Conservation (phyloP, 2,113 vertebrate species). For the Odontophorus gujanensis region DNA sequence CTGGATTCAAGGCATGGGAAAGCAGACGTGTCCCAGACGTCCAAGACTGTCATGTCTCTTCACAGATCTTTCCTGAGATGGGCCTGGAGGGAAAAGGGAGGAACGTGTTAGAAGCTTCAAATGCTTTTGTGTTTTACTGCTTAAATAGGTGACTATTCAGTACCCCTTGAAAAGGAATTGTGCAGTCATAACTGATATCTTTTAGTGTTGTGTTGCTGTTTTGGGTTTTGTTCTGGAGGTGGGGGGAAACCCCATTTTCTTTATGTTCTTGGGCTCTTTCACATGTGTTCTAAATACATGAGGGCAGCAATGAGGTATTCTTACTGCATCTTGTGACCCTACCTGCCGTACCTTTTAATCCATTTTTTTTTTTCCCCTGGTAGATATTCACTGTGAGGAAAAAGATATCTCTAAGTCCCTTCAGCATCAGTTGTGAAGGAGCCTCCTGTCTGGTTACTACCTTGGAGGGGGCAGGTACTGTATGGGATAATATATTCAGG, state of each 20-base stretch:
- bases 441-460: accelerated
- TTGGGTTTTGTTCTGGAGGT: accelerated
- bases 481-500: too few species aligned
- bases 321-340: neutral
- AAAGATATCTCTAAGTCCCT: neutral
- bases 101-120: neutral
- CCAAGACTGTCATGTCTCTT: neutral
- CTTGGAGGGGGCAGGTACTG: neutral
- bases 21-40: neutral
- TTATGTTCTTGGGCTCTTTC: neutral
- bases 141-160: neutral
- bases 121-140: neutral
- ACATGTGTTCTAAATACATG: neutral
- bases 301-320: neutral
- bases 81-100: conserved; percentile 44
- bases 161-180: neutral
- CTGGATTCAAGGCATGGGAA: conserved; percentile 55
- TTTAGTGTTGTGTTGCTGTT: neutral
- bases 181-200: neutral
- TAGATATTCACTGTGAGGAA: neutral
- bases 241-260: neutral
- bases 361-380: neutral
- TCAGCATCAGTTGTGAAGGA: neutral
- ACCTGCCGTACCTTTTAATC: neutral
- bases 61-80: neutral